Conservation (phyloP, 2,113 vertebrate species). For the Leptobrachium leishanense region DNA sequence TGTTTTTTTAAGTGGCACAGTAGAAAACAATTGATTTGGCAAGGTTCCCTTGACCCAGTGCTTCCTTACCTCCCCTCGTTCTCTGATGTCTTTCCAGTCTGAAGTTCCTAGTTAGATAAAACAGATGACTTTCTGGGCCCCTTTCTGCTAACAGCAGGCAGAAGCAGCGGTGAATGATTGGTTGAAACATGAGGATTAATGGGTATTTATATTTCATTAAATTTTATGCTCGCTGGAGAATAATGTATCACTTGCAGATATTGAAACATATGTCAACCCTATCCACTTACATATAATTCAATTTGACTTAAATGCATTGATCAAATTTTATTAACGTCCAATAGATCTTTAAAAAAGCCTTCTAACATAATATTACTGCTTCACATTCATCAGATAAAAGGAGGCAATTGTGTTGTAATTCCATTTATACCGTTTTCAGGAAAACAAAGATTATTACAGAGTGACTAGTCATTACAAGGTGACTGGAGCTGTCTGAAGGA, state of each 20-base stretch:
- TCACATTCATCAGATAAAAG: constrained; percentile 73
- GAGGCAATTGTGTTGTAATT: constrained; percentile 67
- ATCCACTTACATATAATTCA: constrained; percentile 94
- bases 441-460: constrained; percentile 58
- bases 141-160: constrained; percentile 82
- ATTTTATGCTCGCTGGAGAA: constrained; percentile 88
- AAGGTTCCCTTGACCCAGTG: constrained; percentile 49
- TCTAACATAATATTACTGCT: constrained; percentile 70
- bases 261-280: constrained; percentile 96
- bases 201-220: constrained; percentile 99
- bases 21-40: constrained; percentile 53
- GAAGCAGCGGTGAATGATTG: constrained; percentile 81
- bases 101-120: constrained; percentile 83
- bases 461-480: constrained; percentile 63
- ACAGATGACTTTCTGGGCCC: constrained; percentile 85
- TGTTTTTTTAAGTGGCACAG: constrained; percentile 15
- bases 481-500: constrained; percentile 63
- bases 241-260: constrained; percentile 91
- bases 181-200: constrained; percentile 94
- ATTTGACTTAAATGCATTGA: constrained; percentile 94
- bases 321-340: constrained; percentile 94
- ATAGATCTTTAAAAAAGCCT: constrained; percentile 83
- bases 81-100: constrained; percentile 79
- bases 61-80: constrained; percentile 59
- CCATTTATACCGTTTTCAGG: constrained; percentile 64